These are phyloP conservation scores for Lasioglossum pauxillum DNA, from an alignment of 2,888 invertebrate genomes.

Conservation along the genomic window DNA sequence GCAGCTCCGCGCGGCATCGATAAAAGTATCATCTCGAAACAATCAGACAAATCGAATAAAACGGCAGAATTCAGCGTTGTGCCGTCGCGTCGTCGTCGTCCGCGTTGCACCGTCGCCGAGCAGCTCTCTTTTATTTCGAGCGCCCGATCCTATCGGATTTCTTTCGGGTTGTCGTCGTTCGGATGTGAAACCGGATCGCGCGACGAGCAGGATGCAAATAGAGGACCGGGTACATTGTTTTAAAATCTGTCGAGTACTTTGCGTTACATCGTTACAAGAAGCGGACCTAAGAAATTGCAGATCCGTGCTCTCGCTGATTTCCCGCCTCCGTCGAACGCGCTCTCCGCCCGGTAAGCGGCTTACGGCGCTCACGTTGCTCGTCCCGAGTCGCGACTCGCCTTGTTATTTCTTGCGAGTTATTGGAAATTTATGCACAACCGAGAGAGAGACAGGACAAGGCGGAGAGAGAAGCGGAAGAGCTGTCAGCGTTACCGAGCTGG, in stretches of 20 bases:
- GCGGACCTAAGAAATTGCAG: constrained; percentile 43
- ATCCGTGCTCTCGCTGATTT: constrained; percentile 24
- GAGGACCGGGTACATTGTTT: neutral
- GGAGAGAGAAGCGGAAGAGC: neutral
- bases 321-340: constrained; percentile 1
- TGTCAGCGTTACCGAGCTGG: neutral
- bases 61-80: neutral
- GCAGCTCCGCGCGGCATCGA: neutral
- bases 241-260: neutral
- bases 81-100: neutral
- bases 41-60: neutral
- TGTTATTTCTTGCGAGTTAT: constrained; percentile 51
- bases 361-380: constrained; percentile 37
- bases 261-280: constrained; percentile 14
- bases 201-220: neutral
- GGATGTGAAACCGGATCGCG: neutral
- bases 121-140: neutral
- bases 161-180: neutral
- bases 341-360: constrained; percentile 51
- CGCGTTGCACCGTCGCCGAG: neutral
- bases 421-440: constrained; percentile 38
- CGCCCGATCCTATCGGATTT: neutral
- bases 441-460: neutral
- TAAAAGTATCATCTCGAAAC: neutral
- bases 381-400: constrained; percentile 31